A percentile compares a stretch with the other conserved stretches of the same genome.
These are phyloP conservation scores for Octodon degus DNA, from an alignment of 2,113 vertebrate species.

Conservation along the genomic window DNA sequence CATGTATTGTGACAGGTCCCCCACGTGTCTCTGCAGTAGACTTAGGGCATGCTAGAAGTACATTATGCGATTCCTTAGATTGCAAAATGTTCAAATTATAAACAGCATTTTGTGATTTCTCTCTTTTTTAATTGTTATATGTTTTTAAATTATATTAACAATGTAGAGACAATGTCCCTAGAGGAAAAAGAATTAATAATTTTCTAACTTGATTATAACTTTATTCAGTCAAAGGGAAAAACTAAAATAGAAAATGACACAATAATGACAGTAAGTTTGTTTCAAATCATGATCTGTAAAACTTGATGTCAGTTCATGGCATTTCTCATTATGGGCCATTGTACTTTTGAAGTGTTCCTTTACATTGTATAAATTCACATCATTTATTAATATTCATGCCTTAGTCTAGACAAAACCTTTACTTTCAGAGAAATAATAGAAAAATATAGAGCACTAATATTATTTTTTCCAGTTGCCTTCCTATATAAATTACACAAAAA, in stretches of 20 bases:
- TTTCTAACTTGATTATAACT: background rate
- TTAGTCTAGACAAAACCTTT: background rate
- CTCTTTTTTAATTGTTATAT: background rate
- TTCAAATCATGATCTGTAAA: slow-evolving; percentile 32
- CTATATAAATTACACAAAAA: background rate
- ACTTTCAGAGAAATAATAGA: background rate
- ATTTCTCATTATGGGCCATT: background rate
- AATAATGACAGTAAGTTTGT: background rate
- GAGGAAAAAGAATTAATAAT: background rate
- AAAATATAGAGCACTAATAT: background rate
- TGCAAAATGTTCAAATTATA: background rate
- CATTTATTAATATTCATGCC: background rate
- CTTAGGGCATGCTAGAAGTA: background rate
- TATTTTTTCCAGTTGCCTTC: background rate
- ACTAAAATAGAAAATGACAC: background rate
- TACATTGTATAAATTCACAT: background rate
- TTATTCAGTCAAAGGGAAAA: slow-evolving; percentile 44
- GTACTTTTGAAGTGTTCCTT: background rate
- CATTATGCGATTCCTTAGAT: background rate
- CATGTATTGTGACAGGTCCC: background rate
- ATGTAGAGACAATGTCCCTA: background rate
- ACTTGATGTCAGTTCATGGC: background rate
- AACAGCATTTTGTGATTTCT: background rate
- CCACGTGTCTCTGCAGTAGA: background rate
- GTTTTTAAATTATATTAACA: background rate